These are phyloP conservation scores for Xiphias gladius DNA, from an alignment of 2,113 vertebrate species.

Conservation along the genomic window DNA sequence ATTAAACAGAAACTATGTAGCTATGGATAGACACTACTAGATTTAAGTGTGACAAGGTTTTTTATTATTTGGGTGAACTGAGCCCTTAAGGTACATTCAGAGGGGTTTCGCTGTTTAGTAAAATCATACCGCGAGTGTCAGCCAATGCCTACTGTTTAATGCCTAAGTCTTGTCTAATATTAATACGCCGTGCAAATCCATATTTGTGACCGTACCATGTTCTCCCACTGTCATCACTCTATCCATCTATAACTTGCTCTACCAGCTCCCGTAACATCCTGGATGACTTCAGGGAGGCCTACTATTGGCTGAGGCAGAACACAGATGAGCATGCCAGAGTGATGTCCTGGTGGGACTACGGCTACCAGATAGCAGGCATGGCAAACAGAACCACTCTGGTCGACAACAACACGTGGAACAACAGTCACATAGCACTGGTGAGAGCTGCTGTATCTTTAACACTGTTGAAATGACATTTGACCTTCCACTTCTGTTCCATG, in stretches of 20 bases:
- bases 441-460: neutral
- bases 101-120: too few species aligned
- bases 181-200: neutral
- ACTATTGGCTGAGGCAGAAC: slow-evolving; percentile 95
- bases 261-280: slow-evolving; percentile 92
- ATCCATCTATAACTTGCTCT: neutral
- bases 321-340: slow-evolving; percentile 93
- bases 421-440: slow-evolving; percentile 85
- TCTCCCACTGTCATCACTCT: neutral
- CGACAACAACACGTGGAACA: slow-evolving; percentile 96
- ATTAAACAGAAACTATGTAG: neutral
- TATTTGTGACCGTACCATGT: neutral
- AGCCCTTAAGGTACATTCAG: too few species aligned
- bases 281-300: slow-evolving; percentile 95
- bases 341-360: slow-evolving; percentile 98
- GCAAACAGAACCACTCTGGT: slow-evolving; percentile 93
- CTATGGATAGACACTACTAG: too few species aligned
- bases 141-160: neutral
- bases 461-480: neutral
- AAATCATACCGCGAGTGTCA: neutral
- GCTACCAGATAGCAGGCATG: slow-evolving; percentile 95
- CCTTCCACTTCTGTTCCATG: neutral
- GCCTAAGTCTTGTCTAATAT: neutral
- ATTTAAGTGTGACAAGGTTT: too few species aligned
- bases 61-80: neutral